Percentiles rank a stretch among this genome's conserved stretches.
These are phyloP conservation scores for Zelleria hepariella DNA, from an alignment of 2,888 invertebrate genomes.

Conservation along the genomic window DNA sequence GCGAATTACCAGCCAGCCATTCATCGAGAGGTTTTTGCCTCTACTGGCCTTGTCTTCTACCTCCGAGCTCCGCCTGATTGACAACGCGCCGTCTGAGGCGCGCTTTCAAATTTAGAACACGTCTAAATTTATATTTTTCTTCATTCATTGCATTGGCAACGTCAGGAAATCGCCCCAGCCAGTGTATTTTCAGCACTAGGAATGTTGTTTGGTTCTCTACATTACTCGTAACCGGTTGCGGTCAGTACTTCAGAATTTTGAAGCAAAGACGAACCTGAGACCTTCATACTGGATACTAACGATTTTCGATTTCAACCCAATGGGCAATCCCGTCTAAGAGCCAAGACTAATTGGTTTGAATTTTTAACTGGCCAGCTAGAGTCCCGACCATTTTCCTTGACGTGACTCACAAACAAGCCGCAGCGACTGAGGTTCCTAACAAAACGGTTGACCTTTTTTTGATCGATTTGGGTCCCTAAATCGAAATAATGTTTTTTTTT, in stretches of 20 bases:
- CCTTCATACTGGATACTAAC: too few relatives aligned
- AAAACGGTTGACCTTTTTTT: neutral
- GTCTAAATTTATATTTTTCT: constrained; percentile 23
- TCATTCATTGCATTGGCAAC: constrained; percentile 3
- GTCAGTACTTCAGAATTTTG: too few relatives aligned
- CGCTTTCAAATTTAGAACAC: constrained; percentile 44
- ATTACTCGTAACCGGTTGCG: too few relatives aligned
- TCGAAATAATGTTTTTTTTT: too few relatives aligned
- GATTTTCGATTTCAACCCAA: too few relatives aligned
- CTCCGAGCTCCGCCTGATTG: constrained; percentile 4
- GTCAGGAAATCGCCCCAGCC: neutral
- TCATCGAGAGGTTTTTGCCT: constrained; percentile 54
- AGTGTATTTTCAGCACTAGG: neutral
- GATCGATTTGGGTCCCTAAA: neutral
- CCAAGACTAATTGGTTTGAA: constrained; percentile 59
- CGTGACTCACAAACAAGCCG: constrained; percentile 38
- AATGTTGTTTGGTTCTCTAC: neutral
- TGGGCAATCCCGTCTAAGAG: too few relatives aligned
- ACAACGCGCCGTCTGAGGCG: constrained; percentile 29
- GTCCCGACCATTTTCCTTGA: constrained; percentile 33
- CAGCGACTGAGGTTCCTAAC: neutral
- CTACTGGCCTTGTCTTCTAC: constrained; percentile 45
- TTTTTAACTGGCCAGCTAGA: constrained; percentile 52
- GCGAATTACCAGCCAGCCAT: constrained; percentile 54
- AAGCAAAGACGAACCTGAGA: too few relatives aligned